Conservation (phyloP, 1,140 invertebrate genomes). For the Lethocerus indicus region DNA sequence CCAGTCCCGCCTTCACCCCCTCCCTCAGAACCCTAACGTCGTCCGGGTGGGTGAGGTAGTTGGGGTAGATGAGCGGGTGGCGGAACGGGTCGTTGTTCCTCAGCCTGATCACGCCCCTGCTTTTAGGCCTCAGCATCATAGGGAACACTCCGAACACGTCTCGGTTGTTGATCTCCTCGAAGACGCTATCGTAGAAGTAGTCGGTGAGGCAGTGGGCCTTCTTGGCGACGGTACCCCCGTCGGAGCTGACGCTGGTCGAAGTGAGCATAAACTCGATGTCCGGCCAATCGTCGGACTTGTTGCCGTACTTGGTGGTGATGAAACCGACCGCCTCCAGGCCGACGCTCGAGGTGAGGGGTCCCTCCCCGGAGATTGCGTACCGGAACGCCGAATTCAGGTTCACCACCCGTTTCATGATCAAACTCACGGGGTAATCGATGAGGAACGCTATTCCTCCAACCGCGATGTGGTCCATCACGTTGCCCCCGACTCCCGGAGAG, state of each 20-base stretch:
- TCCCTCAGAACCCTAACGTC: slow-evolving; percentile 63
- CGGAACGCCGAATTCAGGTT: slow-evolving; percentile 57
- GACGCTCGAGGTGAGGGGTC: slow-evolving; percentile 63
- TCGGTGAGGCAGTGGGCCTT: slow-evolving; percentile 60
- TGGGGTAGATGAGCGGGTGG: slow-evolving; percentile 75
- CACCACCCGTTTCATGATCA: slow-evolving; percentile 54
- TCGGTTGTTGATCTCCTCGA: slow-evolving; percentile 42
- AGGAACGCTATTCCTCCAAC: slow-evolving; percentile 59
- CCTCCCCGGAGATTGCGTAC: slow-evolving; percentile 60
- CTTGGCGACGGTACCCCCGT: slow-evolving; percentile 48
- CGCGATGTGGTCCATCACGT: slow-evolving; percentile 70
- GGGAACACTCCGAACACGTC: slow-evolving; percentile 67
- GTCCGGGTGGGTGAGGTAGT: slow-evolving; percentile 67
- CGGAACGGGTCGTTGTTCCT: slow-evolving; percentile 60
- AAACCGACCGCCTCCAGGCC: slow-evolving; percentile 72
- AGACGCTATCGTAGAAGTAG: slow-evolving; percentile 60
- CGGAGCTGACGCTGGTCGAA: slow-evolving; percentile 57
- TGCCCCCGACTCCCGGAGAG: slow-evolving; percentile 58
- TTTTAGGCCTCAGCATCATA: slow-evolving; percentile 74
- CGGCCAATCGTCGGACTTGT: slow-evolving; percentile 67
- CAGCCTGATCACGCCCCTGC: slow-evolving; percentile 59
- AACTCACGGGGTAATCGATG: slow-evolving; percentile 60
- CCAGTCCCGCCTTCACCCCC: slow-evolving; percentile 68
- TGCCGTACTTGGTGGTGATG: slow-evolving; percentile 72
- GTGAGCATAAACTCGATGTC: slow-evolving; percentile 82